phyloP scores from a whole-genome alignment of 2,113 vertebrate species.

The Vulpes ferrilata region DNA sequence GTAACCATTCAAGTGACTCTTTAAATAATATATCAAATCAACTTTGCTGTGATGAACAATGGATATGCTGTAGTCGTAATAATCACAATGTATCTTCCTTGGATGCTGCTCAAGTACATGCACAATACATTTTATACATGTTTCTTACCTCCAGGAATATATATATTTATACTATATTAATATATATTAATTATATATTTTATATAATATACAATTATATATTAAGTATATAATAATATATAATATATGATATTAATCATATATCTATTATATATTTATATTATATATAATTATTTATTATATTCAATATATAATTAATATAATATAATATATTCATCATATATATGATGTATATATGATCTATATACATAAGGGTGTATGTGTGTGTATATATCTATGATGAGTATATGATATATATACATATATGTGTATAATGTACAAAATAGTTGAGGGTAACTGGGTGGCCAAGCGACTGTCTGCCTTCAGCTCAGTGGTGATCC shows the following conservation, averaged over 20 bases:
- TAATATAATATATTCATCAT: background rate
- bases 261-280: background rate
- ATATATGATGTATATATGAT: background rate
- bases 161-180: background rate
- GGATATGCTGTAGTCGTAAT: background rate
- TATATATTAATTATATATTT: too few species aligned
- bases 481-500: too few species aligned
- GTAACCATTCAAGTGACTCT: background rate
- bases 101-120: background rate
- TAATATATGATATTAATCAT: background rate
- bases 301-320: too few species aligned
- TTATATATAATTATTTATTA: background rate
- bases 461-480: too few species aligned
- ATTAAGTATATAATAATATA: too few species aligned
- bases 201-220: too few species aligned
- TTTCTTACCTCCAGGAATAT: background rate
- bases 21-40: background rate
- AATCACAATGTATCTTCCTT: background rate
- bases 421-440: background rate
- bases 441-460: background rate
- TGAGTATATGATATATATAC: background rate
- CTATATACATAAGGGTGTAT: background rate
- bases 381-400: background rate
- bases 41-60: background rate
- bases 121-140: background rate